These are phyloP conservation scores for Vidua chalybeata DNA, from an alignment of 2,113 vertebrate genomes.

Conservation along the genomic window DNA sequence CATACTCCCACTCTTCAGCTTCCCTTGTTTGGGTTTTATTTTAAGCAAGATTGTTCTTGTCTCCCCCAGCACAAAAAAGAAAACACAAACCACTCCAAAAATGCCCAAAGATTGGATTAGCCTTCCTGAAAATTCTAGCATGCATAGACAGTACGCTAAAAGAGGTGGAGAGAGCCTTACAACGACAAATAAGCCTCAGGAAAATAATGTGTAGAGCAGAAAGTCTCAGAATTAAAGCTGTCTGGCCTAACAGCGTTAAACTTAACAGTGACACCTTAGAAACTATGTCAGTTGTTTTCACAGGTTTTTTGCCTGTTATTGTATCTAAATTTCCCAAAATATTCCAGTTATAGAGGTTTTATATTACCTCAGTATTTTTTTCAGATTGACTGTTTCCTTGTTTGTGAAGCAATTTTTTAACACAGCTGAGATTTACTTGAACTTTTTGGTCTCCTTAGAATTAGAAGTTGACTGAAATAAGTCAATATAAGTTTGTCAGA, in stretches of 20 bases:
- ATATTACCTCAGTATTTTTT: background rate
- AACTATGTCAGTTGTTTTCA: background rate
- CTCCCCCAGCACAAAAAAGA: background rate
- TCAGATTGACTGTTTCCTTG: background rate
- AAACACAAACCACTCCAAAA: background rate
- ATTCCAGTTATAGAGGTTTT: background rate
- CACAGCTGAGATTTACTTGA: background rate
- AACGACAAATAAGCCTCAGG: background rate
- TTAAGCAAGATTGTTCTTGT: background rate
- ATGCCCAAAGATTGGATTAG: background rate
- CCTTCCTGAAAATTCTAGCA: background rate
- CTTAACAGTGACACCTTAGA: background rate
- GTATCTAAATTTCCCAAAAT: background rate
- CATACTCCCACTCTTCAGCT: background rate
- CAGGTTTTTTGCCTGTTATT: background rate
- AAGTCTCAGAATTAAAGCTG: background rate
- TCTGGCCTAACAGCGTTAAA: background rate
- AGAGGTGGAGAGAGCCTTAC: background rate
- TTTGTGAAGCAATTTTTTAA: background rate
- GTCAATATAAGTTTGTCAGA: background rate
- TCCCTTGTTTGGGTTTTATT: background rate
- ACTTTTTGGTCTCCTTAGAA: background rate
- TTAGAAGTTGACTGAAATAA: conserved; percentile 2
- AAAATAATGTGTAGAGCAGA: background rate
- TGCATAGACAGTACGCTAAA: rapidly evolving